Evolutionary conservation across 2,888 invertebrate genomes (phyloP), one percentile per base, ranked within the genome.

Genomic region (Pteria penguin): DNA sequence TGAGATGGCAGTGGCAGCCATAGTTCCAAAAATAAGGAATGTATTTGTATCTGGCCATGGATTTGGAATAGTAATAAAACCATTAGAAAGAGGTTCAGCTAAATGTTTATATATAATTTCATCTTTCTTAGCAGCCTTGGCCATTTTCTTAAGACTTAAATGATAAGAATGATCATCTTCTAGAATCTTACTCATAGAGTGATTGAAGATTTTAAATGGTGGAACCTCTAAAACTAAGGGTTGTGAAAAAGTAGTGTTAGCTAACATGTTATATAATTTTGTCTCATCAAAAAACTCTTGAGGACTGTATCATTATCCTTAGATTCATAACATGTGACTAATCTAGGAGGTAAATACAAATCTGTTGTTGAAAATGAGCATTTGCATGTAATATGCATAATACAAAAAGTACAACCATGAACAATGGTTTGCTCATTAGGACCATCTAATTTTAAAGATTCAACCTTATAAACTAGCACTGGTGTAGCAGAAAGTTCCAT

Each of bases 61-160:
- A 4, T 14, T 22, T 11, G 52, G 8, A 14, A 69, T 36, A 29
- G 45, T n/a, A 26, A 79, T 70, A 29, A 60, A 22, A n/a, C 73
- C 78, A 61, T 69, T 52, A 14, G 77, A 29, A 2, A 79, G 31
- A 26, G 76, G 71, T 71, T 76, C 74, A 22, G 79, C 58, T 58
- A 76, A 63, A 24, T 58, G 29, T 57, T 62, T 26, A 68, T 75
- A 79, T 60, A 68, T 60, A 5, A 68, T 31, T n/a, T 62, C 52
- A 72, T 76, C 71, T 22, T 72, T 62, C 65, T 69, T 68, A 22
- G 73, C 70, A 22, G 77, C 58, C 33, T 74, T 26, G 11, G 72
- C 75, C 72, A 75, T 77, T 75, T 74, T 69, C 60, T 75, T 29
- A 58, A 78, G 65, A 58, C 61, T 78, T 26, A 80, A 62, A 72